These are phyloP conservation scores for Lasioglossum baleicum DNA, from an alignment of 1,140 invertebrate genomes.

Conservation along the genomic window DNA sequence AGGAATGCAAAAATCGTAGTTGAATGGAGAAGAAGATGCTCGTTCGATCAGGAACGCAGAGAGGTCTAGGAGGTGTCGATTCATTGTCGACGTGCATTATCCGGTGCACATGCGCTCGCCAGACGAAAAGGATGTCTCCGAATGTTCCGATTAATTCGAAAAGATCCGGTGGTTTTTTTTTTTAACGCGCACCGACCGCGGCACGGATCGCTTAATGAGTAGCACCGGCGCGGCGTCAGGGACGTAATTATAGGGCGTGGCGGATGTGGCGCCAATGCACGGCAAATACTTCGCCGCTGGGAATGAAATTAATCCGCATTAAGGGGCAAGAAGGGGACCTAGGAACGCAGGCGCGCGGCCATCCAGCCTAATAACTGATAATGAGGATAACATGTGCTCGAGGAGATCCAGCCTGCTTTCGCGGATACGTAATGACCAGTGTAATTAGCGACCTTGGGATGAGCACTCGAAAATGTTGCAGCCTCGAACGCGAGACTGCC, in stretches of 20 bases:
- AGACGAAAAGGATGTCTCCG: neutral
- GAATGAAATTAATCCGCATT: constrained; percentile 47
- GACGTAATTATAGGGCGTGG: constrained; percentile 43
- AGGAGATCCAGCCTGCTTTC: neutral
- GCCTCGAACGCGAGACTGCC: too few relatives aligned
- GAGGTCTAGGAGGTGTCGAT: neutral
- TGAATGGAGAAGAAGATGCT: constrained; percentile 4
- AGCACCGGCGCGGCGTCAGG: constrained; percentile 29
- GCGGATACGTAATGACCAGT: neutral
- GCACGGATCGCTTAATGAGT: constrained; percentile 25
- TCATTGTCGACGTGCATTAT: neutral
- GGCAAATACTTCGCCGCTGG: constrained; percentile 40
- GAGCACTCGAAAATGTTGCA: neutral
- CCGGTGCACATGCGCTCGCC: neutral
- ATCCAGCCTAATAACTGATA: constrained; percentile 7
- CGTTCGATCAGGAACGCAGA: neutral
- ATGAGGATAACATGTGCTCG: neutral
- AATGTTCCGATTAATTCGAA: constrained; percentile 38
- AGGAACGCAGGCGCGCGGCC: constrained; percentile 9
- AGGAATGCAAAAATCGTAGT: neutral
- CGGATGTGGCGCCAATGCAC: constrained; percentile 40
- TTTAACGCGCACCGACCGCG: constrained; percentile 4
- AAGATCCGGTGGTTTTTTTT: constrained; percentile 2
- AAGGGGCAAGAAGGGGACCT: neutral
- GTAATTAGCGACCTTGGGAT: neutral